phyloP scores from a whole-genome alignment of 2,113 vertebrate genomes.

The Cynopterus brachyotis region DNA sequence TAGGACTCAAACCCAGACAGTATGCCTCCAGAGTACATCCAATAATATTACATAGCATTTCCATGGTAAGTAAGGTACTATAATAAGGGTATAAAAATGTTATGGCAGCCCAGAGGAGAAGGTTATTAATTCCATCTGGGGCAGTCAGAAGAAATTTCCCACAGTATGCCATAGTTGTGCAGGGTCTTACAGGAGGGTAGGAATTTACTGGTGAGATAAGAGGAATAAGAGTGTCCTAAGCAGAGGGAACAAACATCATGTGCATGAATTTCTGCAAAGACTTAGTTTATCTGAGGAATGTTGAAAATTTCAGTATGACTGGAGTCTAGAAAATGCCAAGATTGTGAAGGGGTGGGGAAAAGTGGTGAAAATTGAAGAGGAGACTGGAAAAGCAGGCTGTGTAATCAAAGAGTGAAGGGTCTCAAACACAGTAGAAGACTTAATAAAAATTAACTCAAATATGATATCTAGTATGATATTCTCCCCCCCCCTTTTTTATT shows the following conservation, averaged over 20 bases:
- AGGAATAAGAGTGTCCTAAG: not conserved
- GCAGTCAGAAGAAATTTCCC: constrained; percentile 5
- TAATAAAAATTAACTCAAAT: not conserved
- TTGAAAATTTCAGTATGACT: constrained; percentile 35
- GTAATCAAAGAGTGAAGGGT: not conserved
- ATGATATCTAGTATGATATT: not conserved
- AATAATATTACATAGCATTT: not conserved
- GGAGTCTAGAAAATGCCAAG: not conserved
- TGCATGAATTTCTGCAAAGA: not conserved
- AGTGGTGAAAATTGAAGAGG: not conserved
- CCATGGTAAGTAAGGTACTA: not conserved
- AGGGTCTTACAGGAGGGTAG: constrained; percentile 31
- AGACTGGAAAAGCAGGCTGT: not conserved
- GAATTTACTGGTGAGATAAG: constrained; percentile 41
- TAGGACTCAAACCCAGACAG: not conserved
- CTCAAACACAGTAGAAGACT: not conserved
- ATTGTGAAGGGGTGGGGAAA: not conserved
- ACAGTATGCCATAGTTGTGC: not conserved
- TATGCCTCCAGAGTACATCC: not conserved
- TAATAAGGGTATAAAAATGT: not conserved
- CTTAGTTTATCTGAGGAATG: constrained; percentile 56
- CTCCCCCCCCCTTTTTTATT: not conserved
- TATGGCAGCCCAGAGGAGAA: not conserved
- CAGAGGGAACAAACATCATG: constrained; percentile 15
- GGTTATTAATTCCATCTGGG: not conserved